Percentiles rank a stretch among this genome's conserved stretches.
Evolutionary conservation across 1,140 invertebrate species (phyloP).

Genomic region (Atta cephalotes): DNA sequence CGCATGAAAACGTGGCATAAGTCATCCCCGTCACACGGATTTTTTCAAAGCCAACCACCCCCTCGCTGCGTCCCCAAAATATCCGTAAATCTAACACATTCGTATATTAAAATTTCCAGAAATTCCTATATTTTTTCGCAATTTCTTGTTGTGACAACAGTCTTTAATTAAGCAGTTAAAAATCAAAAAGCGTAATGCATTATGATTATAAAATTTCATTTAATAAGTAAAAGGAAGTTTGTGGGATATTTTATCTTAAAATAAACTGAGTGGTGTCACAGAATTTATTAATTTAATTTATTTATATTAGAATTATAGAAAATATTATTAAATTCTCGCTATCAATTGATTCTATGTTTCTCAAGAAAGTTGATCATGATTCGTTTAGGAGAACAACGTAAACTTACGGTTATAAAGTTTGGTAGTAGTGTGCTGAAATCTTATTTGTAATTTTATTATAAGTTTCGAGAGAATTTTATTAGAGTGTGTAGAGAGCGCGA

Average conservation of each 20-base stretch:
- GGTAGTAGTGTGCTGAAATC: neutral
- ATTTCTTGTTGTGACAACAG: neutral
- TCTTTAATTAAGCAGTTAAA: neutral
- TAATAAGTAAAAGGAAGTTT: neutral
- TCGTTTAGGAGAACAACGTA: neutral
- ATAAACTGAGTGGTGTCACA: neutral
- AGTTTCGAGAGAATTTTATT: slow-evolving; percentile 11
- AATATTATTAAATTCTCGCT: neutral
- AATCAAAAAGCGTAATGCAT: slow-evolving; percentile 10
- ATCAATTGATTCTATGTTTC: neutral
- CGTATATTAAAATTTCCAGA: slow-evolving; percentile 46
- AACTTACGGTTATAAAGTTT: slow-evolving; percentile 2
- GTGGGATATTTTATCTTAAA: neutral
- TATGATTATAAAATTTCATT: slow-evolving; percentile 14
- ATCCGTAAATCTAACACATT: slow-evolving; percentile 52
- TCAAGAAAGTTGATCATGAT: neutral
- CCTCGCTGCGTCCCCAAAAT: neutral
- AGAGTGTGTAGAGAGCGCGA: neutral
- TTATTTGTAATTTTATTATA: slow-evolving; percentile 23
- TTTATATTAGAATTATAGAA: neutral
- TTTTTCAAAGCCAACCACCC: slow-evolving; percentile 32
- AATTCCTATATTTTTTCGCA: slow-evolving; percentile 47
- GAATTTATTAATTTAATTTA: slow-evolving; percentile 2
- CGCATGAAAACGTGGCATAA: slow-evolving; percentile 58
- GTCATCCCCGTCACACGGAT: slow-evolving; percentile 52